Evolutionary conservation across 2,113 vertebrate genomes (phyloP).

Genomic region (Tupaia chinensis): DNA sequence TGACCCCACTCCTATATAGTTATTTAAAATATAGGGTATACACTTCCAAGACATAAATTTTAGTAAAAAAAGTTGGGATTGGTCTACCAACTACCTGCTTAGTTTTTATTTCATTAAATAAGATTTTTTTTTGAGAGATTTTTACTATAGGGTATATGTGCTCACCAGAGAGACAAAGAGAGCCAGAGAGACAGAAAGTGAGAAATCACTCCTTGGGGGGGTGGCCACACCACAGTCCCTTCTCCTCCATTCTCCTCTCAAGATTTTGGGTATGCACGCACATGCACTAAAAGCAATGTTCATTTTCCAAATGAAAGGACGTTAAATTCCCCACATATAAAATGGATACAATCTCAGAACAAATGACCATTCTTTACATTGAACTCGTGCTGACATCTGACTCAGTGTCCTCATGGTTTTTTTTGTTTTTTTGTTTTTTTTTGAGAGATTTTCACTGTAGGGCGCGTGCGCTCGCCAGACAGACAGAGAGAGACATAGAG

Average conservation of each 20-base stretch:
- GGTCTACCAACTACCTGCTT: not conserved
- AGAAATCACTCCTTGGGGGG: no score
- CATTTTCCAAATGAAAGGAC: not conserved
- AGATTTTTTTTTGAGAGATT: not conserved
- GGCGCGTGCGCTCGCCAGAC: no score
- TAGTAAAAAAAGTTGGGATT: not conserved
- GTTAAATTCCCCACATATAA: not conserved
- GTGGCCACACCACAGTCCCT: no score
- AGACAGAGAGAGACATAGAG: no score
- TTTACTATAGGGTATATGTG: no score
- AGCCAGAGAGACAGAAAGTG: no score
- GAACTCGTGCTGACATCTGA: not conserved
- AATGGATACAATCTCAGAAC: not conserved
- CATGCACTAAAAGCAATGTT: not conserved
- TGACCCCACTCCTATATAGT: not conserved
- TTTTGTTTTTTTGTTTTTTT: not conserved
- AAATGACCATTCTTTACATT: not conserved
- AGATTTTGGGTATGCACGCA: no score
- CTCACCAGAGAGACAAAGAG: no score
- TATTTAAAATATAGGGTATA: not conserved
- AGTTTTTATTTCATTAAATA: not conserved
- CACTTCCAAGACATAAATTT: conserved; percentile 26
- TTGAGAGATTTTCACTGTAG: no score
- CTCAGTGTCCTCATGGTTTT: not conserved
- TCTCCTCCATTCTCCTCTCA: no score